These are phyloP conservation scores for Hypotaenidia okinawae DNA, from an alignment of 2,797 vertebrate species.

Conservation along the genomic window DNA sequence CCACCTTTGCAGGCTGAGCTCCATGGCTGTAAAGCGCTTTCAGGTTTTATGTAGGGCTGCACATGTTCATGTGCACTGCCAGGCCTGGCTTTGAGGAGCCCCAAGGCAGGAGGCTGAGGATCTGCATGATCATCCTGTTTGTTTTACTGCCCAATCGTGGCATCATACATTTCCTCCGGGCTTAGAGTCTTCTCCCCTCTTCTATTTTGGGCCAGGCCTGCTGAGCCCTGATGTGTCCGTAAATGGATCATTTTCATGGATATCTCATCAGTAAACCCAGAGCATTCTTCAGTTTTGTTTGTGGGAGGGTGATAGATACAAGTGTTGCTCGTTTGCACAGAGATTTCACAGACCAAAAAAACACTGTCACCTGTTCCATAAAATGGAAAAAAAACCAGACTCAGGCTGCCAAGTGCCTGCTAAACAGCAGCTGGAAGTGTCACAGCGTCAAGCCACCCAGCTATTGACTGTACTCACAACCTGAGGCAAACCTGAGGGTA, in stretches of 20 bases:
- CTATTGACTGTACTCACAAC: background rate
- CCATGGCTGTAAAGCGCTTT: background rate
- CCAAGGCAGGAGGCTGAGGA: background rate
- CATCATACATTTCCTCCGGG: too few species aligned
- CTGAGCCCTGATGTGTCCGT: background rate
- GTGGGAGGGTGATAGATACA: background rate
- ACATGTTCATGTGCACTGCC: background rate
- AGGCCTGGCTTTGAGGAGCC: background rate
- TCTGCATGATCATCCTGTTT: background rate
- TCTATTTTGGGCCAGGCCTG: background rate
- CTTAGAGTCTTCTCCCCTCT: background rate
- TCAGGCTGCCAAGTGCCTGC: conserved; percentile 33
- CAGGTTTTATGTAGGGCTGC: background rate
- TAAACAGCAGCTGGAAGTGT: conserved; percentile 44
- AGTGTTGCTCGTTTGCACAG: background rate
- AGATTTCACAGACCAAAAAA: conserved; percentile 24
- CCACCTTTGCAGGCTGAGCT: background rate
- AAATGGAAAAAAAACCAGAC: background rate
- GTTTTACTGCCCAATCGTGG: too few species aligned
- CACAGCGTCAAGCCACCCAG: conserved; percentile 2
- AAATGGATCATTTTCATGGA: background rate
- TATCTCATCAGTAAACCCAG: background rate
- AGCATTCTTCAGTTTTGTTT: background rate
- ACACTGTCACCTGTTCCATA: conserved; percentile 27
- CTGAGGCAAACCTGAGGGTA: background rate